Base-by-base conservation (phyloP, 2,888 invertebrate genomes). In the Dermolepida albohirtum region DNA sequence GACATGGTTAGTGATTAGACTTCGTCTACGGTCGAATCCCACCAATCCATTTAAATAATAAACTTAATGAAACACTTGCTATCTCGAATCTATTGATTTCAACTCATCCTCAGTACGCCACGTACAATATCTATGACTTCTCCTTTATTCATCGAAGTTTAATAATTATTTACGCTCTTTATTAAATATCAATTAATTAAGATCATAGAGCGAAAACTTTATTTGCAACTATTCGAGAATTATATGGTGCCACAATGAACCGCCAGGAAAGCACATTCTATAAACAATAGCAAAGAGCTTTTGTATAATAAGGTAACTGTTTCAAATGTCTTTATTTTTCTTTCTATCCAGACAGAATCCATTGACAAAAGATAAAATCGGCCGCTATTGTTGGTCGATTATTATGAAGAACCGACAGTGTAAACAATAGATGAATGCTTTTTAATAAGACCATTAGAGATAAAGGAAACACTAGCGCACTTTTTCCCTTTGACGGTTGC, bases 301-400 rank as follows among this genome's bases (percentile, higher is more conserved):
- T 59, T 47, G 47, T 49, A 29, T 43, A 59, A 47, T 29, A 12
- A 43, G 11, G 43, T 57, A 59, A 59, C 59, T 34, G 27, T 59
- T 59, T 29, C 16, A 6, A 47, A 47, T 47, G 47, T 62, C 16
- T 29, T 34, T 49, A 29, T 39, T 44, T 44, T 54, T 47, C 47
- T 47, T 49, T 47, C 39, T 59, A 43, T 27, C 34, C 10, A 14
- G n/a, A 44, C 44, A 14, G 44, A 29, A 43, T 59, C 10, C 27
- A n/a, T 7, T 29, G 44, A 62, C 59, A 62, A 62, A 62, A 39
- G 59, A 62, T 62, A 39, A 62, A 62, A 49, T 62, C 47, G 47
- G 59, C 1, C 16, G 49, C 11, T 62, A 34, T 49, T 62, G 59
- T 62, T 62, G 47, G 2, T 7, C 34, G 59, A 62, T 62, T 62